Evolutionary conservation across 2,888 invertebrate genomes (phyloP).

Genomic region (Loripinus fragilis): DNA sequence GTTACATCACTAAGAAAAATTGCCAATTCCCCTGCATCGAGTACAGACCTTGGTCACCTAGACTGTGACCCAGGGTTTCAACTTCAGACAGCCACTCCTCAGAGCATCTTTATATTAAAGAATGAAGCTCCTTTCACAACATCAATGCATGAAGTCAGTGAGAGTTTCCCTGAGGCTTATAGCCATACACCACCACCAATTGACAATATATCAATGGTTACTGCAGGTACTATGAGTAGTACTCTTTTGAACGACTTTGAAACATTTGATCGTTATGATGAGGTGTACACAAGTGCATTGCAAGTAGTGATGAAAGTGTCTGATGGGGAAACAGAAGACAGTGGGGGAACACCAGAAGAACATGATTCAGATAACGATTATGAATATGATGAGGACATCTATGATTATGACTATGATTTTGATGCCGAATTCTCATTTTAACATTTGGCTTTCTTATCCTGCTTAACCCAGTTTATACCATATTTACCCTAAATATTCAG

Average conservation of each 20-base stretch:
- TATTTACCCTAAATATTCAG: no score
- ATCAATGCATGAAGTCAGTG: conserved; percentile 75
- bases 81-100: conserved; percentile 71
- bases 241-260: conserved; percentile 66
- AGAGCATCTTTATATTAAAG: conserved; percentile 76
- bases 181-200: conserved; percentile 80
- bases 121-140: conserved; percentile 80
- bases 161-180: conserved; percentile 69
- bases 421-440: conserved; percentile 73
- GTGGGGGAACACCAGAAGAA: conserved; percentile 74
- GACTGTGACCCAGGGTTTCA: conserved; percentile 74
- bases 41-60: conserved; percentile 56
- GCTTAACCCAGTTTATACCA: no score
- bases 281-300: conserved; percentile 75
- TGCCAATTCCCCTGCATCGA: conserved; percentile 63
- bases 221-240: conserved; percentile 69
- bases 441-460: no score
- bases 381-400: conserved; percentile 81
- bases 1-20: conserved; percentile 74
- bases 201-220: conserved; percentile 78
- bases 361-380: conserved; percentile 79
- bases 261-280: conserved; percentile 74
- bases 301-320: conserved; percentile 76
- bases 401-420: conserved; percentile 80
- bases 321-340: conserved; percentile 78